Evolutionary conservation across 1,140 invertebrate genomes (phyloP).

Genomic region (Uloborus diversus): DNA sequence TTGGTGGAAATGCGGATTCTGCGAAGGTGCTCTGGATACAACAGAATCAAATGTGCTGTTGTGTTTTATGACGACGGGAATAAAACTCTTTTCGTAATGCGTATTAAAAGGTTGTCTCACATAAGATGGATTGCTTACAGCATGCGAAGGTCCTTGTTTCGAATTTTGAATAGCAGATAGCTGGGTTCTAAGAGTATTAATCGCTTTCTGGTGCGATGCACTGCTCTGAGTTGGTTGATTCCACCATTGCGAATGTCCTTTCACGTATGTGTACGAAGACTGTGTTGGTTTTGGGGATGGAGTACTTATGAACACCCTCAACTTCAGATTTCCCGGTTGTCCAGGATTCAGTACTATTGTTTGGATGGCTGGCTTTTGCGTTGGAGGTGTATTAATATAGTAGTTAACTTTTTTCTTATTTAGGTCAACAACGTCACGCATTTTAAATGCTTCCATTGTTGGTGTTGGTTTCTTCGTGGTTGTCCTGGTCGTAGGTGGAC

Average conservation of each 20-base stretch:
- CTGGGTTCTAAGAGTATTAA: background rate
- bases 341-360: background rate
- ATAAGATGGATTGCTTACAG: background rate
- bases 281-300: background rate
- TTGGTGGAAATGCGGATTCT: background rate
- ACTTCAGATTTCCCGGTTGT: background rate
- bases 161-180: background rate
- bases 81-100: background rate
- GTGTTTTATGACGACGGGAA: background rate
- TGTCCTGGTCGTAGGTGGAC: background rate
- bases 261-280: background rate
- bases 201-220: background rate
- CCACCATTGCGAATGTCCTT: background rate
- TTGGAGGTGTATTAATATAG: background rate
- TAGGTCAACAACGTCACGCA: constrained; percentile 4
- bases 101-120: background rate
- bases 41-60: background rate
- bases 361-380: background rate
- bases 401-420: background rate
- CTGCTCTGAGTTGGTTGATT: background rate
- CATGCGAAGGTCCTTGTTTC: background rate
- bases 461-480: background rate
- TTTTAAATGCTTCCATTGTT: constrained; percentile 28
- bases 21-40: background rate
- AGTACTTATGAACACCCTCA: background rate